Base-by-base conservation (phyloP, 1,140 invertebrate species). In the Halesus radiatus region DNA sequence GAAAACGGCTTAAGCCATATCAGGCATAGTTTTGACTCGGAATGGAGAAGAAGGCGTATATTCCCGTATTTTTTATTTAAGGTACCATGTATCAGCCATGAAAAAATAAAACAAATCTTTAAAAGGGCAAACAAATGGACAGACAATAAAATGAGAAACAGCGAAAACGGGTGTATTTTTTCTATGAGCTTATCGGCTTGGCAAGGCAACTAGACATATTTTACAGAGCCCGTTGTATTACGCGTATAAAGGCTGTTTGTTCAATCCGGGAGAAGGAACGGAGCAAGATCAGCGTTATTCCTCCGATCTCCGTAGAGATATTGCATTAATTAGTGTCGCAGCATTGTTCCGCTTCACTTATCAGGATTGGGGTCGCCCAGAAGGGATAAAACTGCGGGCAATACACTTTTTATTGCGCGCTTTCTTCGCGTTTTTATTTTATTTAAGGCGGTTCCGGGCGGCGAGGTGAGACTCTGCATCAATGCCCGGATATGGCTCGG, bases 251-350 rank as follows among this genome's bases (percentile, higher is more conserved):
- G 66, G 37, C 66, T 70, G 66, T 50, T 70, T 70, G 66, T 52
- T 70, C 66, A 70, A 70, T 70, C 20, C 66, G 37, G 23, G 66
- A 23, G 66, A 50, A 70, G 66, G 22, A 80, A 72, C 26, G 54
- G n/a, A 37, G 58, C 73, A n/a, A 76, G 79, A 80, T 80, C 79
- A 76, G 72, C 73, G 53, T 76, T 76, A 78, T 78, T 78, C 76
- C 26, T 18, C 54, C 52, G 77, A 79, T 82, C 54, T 78, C 37
- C 20, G 54, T 76, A 37, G 58, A 81, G 80, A 82, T 82, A 79
- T 79, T 82, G 80, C 77, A 82, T 82, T 82, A 82, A 82, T 82
- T 82, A 82, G 80, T 79, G 80, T 82, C 80, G 72, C 50, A 29
- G 54, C 73, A 79, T 82, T 82, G 80, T 82, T 72, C 66, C 80